Base-by-base conservation (phyloP, 2,888 invertebrate genomes). In the Polyploca ridens region DNA sequence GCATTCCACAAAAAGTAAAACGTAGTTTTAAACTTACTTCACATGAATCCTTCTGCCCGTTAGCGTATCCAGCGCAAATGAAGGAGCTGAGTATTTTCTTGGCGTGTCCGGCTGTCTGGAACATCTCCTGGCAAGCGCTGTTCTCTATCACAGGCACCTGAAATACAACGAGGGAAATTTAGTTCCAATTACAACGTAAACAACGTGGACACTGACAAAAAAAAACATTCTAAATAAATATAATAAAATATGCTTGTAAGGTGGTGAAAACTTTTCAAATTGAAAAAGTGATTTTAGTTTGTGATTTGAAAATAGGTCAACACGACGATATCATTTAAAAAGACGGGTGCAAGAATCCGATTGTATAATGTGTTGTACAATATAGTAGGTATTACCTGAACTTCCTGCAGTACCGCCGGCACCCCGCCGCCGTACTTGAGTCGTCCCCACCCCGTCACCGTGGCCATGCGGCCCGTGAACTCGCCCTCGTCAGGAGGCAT, bases 401-500 rank as follows among this genome's bases (percentile, higher is more conserved):
- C 98, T 94, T 98, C 98, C 88, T 98, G 98, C 38, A 98, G 91
- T 3, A 98, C 96, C 5, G 97, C 97, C 0, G 98, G 98, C 3
- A 98, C 98, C 13, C 97, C 97, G 14, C 98, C 98, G 11, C 97
- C 97, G 83, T 98, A 98, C 88, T 97, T 98, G 57, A 98, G 95
- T 16, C 98, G 95, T 0, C 98, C 98, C 98, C 98, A 98, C 1
- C 98, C 98, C 0, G 98, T 98, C 4, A 98, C 98, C 0, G 97
- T 97, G 0, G 98, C 98, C 95, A 97, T 96, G 66, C 97, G 95
- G 0, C 98, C 98, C 0, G 97, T 97, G 87, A 97, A 98, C 82
- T 98, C 98, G 1, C 96, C 96, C 54, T 95, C 95, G 58, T 97
- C 96, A 1, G 95, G 94, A 0, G 98, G 98, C 95, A 99, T 96